Percentiles rank a stretch among this genome's conserved stretches.
These are phyloP conservation scores for Trachythela sp. DNA, from an alignment of 64 coral and sea anemone species.

Conservation along the genomic window DNA sequence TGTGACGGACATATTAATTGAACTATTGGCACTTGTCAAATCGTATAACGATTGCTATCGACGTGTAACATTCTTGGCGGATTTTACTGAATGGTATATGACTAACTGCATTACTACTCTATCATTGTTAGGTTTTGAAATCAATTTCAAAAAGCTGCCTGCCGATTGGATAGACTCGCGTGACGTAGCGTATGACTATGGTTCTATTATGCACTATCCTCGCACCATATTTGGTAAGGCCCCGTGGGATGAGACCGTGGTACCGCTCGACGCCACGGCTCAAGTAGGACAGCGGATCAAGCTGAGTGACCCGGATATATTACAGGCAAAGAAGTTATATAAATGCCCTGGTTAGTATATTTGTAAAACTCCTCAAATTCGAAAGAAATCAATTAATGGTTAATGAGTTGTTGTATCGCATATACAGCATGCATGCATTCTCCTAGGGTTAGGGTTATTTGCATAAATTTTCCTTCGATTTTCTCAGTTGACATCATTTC, in stretches of 20 bases:
- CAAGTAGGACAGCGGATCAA: conserved; percentile 6
- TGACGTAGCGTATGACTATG: conserved; percentile 17
- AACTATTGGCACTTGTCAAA: too few relatives aligned
- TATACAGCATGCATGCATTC: too few relatives aligned
- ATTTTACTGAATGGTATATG: too few relatives aligned
- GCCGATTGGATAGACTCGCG: conserved; percentile 9
- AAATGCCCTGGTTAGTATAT: not conserved
- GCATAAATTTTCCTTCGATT: too few relatives aligned
- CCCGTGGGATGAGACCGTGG: not conserved
- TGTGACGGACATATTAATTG: not conserved
- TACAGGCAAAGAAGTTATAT: conserved; percentile 9
- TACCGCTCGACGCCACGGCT: not conserved
- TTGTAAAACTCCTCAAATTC: too few relatives aligned
- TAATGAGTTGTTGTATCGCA: too few relatives aligned
- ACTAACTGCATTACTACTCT: not conserved
- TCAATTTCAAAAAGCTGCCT: conserved; percentile 1
- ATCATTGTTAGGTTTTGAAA: not conserved
- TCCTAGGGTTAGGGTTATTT: too few relatives aligned
- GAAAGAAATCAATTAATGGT: too few relatives aligned
- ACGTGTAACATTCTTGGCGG: too few relatives aligned
- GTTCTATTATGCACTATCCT: conserved; percentile 10
- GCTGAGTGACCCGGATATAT: not conserved
- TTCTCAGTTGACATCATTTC: too few relatives aligned
- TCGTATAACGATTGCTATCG: too few relatives aligned
- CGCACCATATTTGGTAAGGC: not conserved